A percentile compares a stretch with the other conserved stretches of the same genome.
These are phyloP conservation scores for Cephus runcator DNA, from an alignment of 2,888 invertebrate species.

Conservation along the genomic window DNA sequence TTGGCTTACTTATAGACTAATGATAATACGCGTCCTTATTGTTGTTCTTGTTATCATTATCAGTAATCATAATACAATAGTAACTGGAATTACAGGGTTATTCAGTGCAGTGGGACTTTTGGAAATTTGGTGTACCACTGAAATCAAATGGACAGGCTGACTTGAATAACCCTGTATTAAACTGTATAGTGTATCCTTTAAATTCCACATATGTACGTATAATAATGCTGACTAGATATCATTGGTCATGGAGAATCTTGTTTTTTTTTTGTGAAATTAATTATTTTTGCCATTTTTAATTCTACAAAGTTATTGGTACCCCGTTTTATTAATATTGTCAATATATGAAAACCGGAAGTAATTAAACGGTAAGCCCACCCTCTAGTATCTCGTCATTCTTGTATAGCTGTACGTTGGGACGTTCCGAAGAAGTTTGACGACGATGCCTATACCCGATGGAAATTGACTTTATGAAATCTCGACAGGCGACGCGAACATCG, in stretches of 20 bases:
- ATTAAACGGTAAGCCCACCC: neutral
- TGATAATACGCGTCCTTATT: neutral
- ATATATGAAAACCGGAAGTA: neutral
- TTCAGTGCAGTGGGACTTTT: neutral
- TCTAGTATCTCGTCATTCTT: neutral
- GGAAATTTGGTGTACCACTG: neutral
- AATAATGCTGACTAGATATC: neutral
- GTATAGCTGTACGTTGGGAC: neutral
- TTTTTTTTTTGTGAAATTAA: neutral
- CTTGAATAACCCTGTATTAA: neutral
- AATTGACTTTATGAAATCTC: neutral
- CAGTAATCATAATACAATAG: neutral
- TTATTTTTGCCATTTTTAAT: neutral
- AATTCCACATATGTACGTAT: neutral
- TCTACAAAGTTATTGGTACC: neutral
- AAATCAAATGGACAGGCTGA: neutral
- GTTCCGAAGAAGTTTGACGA: neutral
- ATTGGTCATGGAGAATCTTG: neutral
- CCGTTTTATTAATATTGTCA: neutral
- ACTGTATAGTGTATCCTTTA: neutral
- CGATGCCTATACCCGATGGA: neutral
- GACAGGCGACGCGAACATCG: neutral
- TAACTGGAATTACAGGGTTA: neutral
- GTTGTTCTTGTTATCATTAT: neutral
- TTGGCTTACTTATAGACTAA: neutral